These are phyloP conservation scores for Dicyrtoma fusca DNA, from an alignment of 2,888 invertebrate genomes.

Conservation along the genomic window DNA sequence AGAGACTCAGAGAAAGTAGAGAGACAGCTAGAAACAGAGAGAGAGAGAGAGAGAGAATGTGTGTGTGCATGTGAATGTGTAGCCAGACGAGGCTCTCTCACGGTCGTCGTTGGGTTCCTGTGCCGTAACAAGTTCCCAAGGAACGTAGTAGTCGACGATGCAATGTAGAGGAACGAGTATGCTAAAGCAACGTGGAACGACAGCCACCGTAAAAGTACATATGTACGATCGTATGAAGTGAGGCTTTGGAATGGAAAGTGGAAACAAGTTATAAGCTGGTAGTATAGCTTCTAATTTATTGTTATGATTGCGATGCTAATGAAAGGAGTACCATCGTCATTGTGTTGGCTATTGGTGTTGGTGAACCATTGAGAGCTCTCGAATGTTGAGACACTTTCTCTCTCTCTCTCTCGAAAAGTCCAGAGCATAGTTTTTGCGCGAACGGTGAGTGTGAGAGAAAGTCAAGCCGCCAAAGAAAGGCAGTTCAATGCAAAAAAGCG, in stretches of 20 bases:
- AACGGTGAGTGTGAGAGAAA: background rate
- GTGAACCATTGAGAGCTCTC: slow-evolving; percentile 22
- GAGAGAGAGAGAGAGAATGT: background rate
- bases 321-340: slow-evolving; percentile 37
- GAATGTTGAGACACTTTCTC: slow-evolving; percentile 7
- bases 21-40: background rate
- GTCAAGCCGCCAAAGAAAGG: too few species aligned
- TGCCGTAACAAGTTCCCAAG: too few species aligned
- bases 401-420: background rate
- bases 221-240: too few species aligned
- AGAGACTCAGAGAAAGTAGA: slow-evolving; percentile 10
- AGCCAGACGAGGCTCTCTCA: too few species aligned
- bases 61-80: too few species aligned
- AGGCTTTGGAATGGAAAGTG: slow-evolving; percentile 25
- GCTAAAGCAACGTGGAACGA: background rate
- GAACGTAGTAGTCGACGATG: too few species aligned
- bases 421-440: slow-evolving; percentile 12
- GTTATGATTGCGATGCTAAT: slow-evolving; percentile 42
- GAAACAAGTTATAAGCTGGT: slow-evolving; percentile 34
- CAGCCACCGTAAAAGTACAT: too few species aligned
- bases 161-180: background rate
- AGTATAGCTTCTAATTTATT: slow-evolving; percentile 38
- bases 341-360: slow-evolving; percentile 26
- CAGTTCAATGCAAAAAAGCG: too few species aligned
- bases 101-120: too few species aligned